Base-by-base conservation (phyloP, 2,797 vertebrate species). In the Scleropages formosus region DNA sequence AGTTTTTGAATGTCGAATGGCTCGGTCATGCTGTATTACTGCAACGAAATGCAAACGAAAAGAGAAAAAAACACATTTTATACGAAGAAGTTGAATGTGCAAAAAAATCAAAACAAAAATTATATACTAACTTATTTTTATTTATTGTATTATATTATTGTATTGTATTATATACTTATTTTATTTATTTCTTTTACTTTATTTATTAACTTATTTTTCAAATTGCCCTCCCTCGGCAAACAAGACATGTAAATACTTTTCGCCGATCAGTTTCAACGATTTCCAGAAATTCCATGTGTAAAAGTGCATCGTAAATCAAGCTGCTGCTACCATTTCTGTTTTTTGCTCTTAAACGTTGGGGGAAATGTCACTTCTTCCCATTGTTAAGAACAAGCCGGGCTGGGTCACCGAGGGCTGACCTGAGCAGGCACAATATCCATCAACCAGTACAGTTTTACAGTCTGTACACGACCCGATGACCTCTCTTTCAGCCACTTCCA, bases 341-440 rank as follows among this genome's bases (percentile, higher is more conserved):
- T 26, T 58, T 26, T 26, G 27, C n/a, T 70, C 27, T 56, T 51
- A 56, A 27, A 27, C 68, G 15, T 20, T 56, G 27, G 22, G 53
- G 24, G 68, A 56, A 56, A 49, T 3, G 68, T 71, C 49, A 71
- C 51, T 71, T 51, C 49, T 71, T 18, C 15, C 56, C 68, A 71
- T 71, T 71, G 49, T 71, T 71, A 56, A 71, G 31, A 71, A 71
- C 71, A n/a, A 20, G 20, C 12, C 65, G 44, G 65, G 67, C n/a
- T 20, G 0, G 8, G 68, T 6, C 47, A 22, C 49, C 1, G 51
- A 26, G 68, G 68, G 49, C 26, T 15, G 13, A 10, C 68, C 24
- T 3, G 24, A 53, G 49, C 24, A 56, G 68, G 71, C 51, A 12
- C 15, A 9, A 16, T 10, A 71, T 58, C 16, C 18, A 69, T 69